Evolutionary conservation across 2,888 invertebrate genomes (phyloP), one percentile per base, ranked within the genome.

Genomic region (Cecidostiba fungosa): DNA sequence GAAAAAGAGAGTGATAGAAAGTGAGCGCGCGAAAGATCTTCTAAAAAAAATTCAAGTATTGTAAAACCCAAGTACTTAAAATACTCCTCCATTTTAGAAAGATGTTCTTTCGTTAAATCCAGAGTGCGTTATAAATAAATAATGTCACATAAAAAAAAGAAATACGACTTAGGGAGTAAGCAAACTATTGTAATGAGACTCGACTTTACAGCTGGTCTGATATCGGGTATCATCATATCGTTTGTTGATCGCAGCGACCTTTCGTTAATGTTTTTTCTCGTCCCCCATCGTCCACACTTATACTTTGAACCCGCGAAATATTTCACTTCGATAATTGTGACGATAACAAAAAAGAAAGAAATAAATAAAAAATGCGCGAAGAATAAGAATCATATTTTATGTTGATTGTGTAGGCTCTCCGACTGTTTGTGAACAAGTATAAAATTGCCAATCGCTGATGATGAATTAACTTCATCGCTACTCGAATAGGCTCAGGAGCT

Each of bases 131-230:
- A 50, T 77, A 69, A 70, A 6, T 62, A 66, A 73, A n/a, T 74
- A 76, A 77, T 74, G 43, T 72, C 81, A 23, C 29, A 39, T 26
- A 76, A 54, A n/a, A 23, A 70, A 66, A 74, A 77, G 72, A 59
- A 36, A 62, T 81, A 85, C 47, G 43, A 73, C 76, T 72, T 87
- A 84, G 79, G 54, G 74, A 78, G 78, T 87, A 85, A 85, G 87
- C 74, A 82, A 87, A 84, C 85, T 85, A 90, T 91, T 92, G 72
- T 82, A 83, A 85, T 81, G 85, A 79, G 47, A 80, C 85, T 87
- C 87, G 87, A 85, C 8, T 90, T 91, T 92, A 88, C 92, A 92
- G 92, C 92, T 92, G 92, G 92, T 91, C 92, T 92, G 92, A 80
- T 69, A 88, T 88, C 89, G 89, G 87, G 89, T 89, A 81, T 89